Evolutionary conservation across 2,113 vertebrate species (phyloP).

Genomic region (Spea multiplicata): DNA sequence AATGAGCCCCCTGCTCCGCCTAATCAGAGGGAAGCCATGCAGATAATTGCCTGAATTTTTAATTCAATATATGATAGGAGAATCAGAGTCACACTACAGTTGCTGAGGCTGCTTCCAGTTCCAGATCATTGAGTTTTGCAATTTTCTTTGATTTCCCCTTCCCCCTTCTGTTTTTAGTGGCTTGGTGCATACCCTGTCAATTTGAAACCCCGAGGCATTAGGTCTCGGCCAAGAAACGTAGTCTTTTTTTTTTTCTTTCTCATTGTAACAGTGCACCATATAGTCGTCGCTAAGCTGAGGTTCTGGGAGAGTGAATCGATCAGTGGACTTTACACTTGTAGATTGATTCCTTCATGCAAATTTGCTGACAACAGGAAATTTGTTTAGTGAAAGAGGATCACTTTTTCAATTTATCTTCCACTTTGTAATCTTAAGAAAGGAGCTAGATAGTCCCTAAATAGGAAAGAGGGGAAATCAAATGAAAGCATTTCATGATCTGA

Average conservation of each 20-base stretch:
- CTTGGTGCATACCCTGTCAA: constrained; percentile 1
- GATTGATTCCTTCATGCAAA: constrained; percentile 40
- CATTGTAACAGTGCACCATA: neutral
- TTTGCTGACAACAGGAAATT: constrained; percentile 45
- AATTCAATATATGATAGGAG: constrained; percentile 79
- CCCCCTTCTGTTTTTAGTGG: constrained; percentile 31
- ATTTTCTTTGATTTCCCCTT: constrained; percentile 63
- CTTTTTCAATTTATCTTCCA: constrained; percentile 14
- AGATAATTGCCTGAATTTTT: constrained; percentile 95
- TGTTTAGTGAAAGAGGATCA: constrained; percentile 19
- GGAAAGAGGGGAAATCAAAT: constrained; percentile 25
- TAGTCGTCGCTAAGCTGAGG: constrained; percentile 46
- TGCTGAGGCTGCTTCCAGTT: constrained; percentile 66
- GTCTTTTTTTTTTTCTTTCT: neutral
- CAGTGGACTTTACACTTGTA: neutral
- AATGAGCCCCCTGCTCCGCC: constrained; percentile 82
- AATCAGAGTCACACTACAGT: constrained; percentile 77
- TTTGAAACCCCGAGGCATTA: constrained; percentile 5
- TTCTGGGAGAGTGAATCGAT: constrained; percentile 56
- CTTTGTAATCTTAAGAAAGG: neutral
- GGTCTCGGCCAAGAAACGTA: neutral
- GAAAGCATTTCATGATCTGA: neutral
- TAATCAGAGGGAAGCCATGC: constrained; percentile 90
- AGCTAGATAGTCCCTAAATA: constrained; percentile 5
- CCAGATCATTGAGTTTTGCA: constrained; percentile 71